Conservation (phyloP, 1,140 invertebrate species). For the Watersipora subatra region DNA sequence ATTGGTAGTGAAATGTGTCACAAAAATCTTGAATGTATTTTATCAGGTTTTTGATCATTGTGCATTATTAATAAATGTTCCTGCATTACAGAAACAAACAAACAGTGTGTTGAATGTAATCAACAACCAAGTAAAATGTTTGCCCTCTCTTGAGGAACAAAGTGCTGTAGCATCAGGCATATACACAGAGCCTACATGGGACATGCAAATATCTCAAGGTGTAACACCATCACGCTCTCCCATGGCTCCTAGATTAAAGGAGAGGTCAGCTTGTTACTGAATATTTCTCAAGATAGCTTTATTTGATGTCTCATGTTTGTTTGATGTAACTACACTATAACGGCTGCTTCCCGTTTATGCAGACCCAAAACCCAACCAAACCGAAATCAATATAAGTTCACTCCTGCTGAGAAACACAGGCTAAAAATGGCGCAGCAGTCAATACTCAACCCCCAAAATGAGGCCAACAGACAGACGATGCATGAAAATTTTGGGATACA, state of each 20-base stretch:
- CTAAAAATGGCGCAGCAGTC: conserved; percentile 21
- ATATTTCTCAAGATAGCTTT: background rate
- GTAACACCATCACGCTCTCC: conserved; percentile 4
- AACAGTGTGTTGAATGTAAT: conserved; percentile 29
- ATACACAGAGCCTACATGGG: conserved; percentile 19
- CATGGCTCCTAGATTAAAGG: background rate
- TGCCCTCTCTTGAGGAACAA: conserved; percentile 19
- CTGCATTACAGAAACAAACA: conserved; percentile 17
- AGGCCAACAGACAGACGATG: conserved; percentile 27
- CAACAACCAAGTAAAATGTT: conserved; percentile 29
- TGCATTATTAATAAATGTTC: too few species aligned
- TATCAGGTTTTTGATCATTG: background rate
- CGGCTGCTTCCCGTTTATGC: too few species aligned
- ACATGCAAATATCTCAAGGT: conserved; percentile 13
- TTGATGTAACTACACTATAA: conserved; percentile 6
- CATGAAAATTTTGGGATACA: conserved; percentile 36
- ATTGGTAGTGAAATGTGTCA: background rate
- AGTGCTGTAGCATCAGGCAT: conserved; percentile 10
- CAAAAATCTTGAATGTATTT: background rate
- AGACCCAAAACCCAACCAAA: too few species aligned
- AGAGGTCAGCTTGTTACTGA: background rate
- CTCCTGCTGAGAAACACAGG: background rate
- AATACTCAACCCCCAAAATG: conserved; percentile 32
- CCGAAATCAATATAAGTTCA: background rate
- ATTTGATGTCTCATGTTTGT: background rate